These are phyloP conservation scores for Acrocephalus kingi DNA, from an alignment of 2,113 vertebrate species.

Conservation along the genomic window DNA sequence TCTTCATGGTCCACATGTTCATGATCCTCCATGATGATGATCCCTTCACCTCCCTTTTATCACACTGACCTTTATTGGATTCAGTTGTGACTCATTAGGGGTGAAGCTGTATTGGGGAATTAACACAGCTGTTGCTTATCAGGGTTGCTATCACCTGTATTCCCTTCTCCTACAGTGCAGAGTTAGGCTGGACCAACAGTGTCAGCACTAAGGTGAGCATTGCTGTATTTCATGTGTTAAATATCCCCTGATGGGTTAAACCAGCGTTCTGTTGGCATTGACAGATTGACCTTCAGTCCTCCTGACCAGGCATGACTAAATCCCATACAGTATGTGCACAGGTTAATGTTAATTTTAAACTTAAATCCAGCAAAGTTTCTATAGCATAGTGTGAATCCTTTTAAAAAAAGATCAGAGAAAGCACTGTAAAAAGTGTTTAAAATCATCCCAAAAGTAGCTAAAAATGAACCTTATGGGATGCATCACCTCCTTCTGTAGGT, in stretches of 20 bases:
- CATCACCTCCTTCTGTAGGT: not conserved
- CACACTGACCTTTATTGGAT: not conserved
- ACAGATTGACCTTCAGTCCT: not conserved
- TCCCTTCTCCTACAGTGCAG: not conserved
- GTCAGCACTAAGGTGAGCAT: not conserved
- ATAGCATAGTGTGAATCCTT: not conserved
- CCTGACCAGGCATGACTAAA: not conserved
- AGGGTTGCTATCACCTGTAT: not conserved
- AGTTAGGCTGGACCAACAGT: not conserved
- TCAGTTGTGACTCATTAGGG: not conserved
- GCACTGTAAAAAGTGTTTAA: not conserved
- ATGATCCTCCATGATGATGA: not conserved
- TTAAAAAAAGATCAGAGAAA: not conserved
- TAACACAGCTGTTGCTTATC: not conserved
- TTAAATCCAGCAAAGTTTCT: not conserved
- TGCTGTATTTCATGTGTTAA: not conserved
- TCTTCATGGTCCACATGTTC: too few relatives aligned
- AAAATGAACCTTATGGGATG: not conserved
- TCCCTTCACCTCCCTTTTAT: not conserved
- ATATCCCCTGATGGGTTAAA: not conserved
- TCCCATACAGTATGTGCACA: not conserved
- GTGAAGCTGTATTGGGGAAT: not conserved
- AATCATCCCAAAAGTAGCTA: not conserved
- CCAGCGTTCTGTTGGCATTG: not conserved
- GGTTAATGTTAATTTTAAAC: not conserved